Base-by-base conservation (phyloP, 2,797 vertebrate species). In the Eptatretus atami region DNA sequence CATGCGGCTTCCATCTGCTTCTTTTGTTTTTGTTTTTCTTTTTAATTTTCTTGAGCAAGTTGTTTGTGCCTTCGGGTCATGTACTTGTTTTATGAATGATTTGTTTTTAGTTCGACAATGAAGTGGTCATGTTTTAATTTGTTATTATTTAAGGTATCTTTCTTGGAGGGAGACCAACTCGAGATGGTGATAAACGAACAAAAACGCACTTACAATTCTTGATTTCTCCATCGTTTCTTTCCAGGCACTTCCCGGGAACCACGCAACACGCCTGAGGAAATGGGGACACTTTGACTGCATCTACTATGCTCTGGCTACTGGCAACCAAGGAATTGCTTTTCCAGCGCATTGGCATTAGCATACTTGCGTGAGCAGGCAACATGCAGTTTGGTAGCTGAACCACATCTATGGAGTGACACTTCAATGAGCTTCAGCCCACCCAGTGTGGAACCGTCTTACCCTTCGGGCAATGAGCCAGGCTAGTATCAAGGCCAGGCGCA, bases 251-350 rank as follows among this genome's bases (percentile, higher is more conserved):
- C 70, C 90, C 90, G 0, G 70, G 71, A 1, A 75, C 78, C 53
- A 77, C 1, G 76, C 82, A 67, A 87, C 85, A 67, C 77, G 70
- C 66, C 60, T 96, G 60, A 77, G 74, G 11, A 76, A 73, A 3
- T 98, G 90, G 88, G 74, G 84, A 69, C 78, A 80, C 25, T 95
- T 98, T 53, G 83, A 95, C 77, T 98, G 90, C 72, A 80, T 77
- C 66, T 88, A 78, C 70, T 96, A 0, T 96, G 90, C 57, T 69
- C 80, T 83, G 81, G 64, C 71, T 94, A 64, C 73, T 98, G 71
- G 82, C 86, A 69, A 82, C 86, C 0, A 73, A 74, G 25, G 86
- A 94, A 67, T 80, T 81, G 1, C 74, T 88, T 44, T 98, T 96
- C 71, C 77, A 77, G 63, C 69, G 73, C 52, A 80, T 98, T 0